phyloP scores from a whole-genome alignment of 2,888 invertebrate genomes.

The Eilema caniola region DNA sequence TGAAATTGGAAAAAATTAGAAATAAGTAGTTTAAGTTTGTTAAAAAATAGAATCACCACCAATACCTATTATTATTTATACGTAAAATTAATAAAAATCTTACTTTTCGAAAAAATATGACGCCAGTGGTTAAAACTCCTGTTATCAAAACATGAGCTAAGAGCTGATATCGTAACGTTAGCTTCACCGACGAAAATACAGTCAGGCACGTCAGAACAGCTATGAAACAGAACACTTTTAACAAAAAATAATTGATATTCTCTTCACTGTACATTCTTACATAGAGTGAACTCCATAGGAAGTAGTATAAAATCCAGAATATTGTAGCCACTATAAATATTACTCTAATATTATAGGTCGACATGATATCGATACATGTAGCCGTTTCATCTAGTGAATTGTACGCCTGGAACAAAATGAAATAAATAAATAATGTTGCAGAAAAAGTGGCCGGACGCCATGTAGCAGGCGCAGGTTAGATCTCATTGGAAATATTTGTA shows the following conservation, averaged over 20 bases:
- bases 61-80: no score
- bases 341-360: conserved; percentile 68
- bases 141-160: conserved; percentile 63
- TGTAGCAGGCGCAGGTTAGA: no score
- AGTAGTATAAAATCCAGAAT: conserved; percentile 70
- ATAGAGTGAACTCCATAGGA: conserved; percentile 71
- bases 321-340: conserved; percentile 54
- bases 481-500: no score
- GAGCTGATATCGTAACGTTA: conserved; percentile 64
- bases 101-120: conserved; percentile 56
- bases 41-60: no score
- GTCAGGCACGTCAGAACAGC: conserved; percentile 61
- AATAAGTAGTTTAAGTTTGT: no score
- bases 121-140: conserved; percentile 60
- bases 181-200: conserved; percentile 59
- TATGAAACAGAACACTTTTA: conserved; percentile 61
- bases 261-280: conserved; percentile 63
- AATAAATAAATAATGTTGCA: background rate
- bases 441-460: no score
- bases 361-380: conserved; percentile 68
- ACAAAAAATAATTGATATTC: conserved; percentile 48
- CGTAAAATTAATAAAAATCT: background rate
- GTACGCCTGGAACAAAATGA: conserved; percentile 72
- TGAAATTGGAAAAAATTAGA: no score
- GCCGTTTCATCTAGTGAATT: conserved; percentile 71